Conservation (phyloP, 2,888 invertebrate species). For the Eueremaeus valkanovi region DNA sequence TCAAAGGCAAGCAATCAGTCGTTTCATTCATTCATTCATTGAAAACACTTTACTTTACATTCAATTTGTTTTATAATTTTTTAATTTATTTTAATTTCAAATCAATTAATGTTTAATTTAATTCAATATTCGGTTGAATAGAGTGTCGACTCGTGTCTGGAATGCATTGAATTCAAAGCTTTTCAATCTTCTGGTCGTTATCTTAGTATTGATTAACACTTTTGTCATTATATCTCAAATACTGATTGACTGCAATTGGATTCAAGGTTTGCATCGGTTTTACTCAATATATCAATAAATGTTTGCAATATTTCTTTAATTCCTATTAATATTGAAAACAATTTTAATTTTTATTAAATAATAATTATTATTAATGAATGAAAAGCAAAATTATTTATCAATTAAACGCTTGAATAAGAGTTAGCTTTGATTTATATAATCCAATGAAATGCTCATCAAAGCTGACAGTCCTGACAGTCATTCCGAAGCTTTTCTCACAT, state of each 20-base stretch:
- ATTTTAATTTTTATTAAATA: background rate
- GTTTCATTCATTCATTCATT: background rate
- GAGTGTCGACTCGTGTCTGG: conserved; percentile 47
- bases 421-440: no score
- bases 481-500: no score
- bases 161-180: conserved; percentile 46
- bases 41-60: background rate
- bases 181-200: conserved; percentile 46
- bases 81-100: conserved; percentile 2
- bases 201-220: conserved; percentile 46
- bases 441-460: no score
- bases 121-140: conserved; percentile 33
- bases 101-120: background rate
- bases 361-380: background rate
- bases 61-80: background rate
- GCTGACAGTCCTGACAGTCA: no score
- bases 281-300: background rate
- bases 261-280: conserved; percentile 44
- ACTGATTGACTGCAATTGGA: conserved; percentile 46
- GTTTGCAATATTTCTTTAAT: no score
- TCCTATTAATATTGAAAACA: background rate
- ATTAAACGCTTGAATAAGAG: no score
- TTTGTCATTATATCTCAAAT: conserved; percentile 46
- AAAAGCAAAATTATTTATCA: no score
- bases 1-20: background rate